Percentiles rank a stretch among this genome's conserved stretches.
Conservation (phyloP, 2,113 vertebrate genomes). For the Madoqua kirkii region DNA sequence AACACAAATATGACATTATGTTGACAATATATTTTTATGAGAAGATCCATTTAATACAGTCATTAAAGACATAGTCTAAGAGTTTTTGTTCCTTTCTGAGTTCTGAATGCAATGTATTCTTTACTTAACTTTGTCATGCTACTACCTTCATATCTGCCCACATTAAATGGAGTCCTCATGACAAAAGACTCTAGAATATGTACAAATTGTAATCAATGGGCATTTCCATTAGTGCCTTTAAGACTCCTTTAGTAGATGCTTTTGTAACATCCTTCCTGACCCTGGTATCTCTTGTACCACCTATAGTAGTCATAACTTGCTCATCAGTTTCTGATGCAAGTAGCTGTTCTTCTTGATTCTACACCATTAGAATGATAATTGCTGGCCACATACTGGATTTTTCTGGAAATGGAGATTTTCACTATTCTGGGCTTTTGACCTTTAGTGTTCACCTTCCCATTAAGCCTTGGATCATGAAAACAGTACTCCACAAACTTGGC, state of each 20-base stretch:
- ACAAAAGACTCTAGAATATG: neutral
- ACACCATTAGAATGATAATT: neutral
- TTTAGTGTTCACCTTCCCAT: neutral
- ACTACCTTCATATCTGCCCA: neutral
- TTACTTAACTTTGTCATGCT: neutral
- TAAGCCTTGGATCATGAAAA: neutral
- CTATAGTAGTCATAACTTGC: neutral
- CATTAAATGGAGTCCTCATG: accelerated
- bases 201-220: neutral
- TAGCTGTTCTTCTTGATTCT: neutral
- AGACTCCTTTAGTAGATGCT: neutral
- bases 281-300: neutral
- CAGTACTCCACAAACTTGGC: neutral
- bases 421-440: neutral
- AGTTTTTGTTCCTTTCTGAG: neutral
- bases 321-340: neutral
- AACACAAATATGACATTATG: neutral
- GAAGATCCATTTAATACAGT: neutral
- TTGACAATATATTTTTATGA: neutral
- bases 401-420: neutral
- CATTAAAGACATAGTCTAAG: neutral
- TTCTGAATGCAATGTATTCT: neutral
- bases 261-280: neutral
- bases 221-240: neutral
- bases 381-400: neutral